Conservation (phyloP, 2,113 vertebrate species). For the Cinclus cinclus region DNA sequence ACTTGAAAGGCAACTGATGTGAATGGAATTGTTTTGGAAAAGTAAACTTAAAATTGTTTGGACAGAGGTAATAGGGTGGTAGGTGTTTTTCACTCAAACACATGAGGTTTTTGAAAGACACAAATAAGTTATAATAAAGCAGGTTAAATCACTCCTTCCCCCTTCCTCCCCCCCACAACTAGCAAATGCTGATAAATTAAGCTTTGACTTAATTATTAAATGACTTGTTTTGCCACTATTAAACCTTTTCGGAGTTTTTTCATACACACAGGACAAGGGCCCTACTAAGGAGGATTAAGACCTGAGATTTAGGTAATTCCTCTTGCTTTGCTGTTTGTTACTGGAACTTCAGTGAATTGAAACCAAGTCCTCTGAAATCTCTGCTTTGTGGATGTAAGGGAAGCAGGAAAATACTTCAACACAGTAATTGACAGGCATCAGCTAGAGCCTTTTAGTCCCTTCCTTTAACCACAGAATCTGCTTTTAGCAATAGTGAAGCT, state of each 20-base stretch:
- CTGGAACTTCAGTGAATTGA: background rate
- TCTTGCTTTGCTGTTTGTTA: background rate
- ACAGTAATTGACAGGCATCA: background rate
- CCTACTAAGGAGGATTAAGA: background rate
- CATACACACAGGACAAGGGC: background rate
- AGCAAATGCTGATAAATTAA: background rate
- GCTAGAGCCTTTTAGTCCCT: background rate
- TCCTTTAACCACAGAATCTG: background rate
- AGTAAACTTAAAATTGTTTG: background rate
- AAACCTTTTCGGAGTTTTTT: background rate
- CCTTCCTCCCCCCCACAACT: accelerated
- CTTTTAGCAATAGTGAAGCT: background rate
- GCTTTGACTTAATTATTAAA: background rate
- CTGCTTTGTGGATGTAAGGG: background rate
- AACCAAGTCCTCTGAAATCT: background rate
- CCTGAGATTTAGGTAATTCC: background rate
- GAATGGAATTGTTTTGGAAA: background rate
- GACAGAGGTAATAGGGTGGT: background rate
- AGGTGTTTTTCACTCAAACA: background rate
- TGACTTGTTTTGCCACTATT: background rate
- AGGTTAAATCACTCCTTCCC: background rate
- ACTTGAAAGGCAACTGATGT: background rate
- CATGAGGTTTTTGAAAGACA: background rate
- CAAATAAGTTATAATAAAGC: background rate
- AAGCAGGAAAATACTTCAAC: background rate